Evolutionary conservation across 1,140 invertebrate genomes (phyloP), one percentile per base, ranked within the genome.

Genomic region (Manduca sexta): DNA sequence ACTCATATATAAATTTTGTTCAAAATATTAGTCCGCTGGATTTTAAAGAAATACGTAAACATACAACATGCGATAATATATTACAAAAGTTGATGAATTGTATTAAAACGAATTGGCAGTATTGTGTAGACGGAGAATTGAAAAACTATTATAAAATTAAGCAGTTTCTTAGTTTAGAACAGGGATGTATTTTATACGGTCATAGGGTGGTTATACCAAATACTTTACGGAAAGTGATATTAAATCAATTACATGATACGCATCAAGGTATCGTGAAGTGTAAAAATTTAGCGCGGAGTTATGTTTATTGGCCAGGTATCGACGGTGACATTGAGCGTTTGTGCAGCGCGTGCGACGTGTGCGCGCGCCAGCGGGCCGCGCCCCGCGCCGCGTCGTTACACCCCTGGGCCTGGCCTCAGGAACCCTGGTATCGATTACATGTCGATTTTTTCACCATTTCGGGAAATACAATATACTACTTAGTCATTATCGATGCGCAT

Each of bases 401-500:
- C 33, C 33, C 33, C 3, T 34, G 33, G 33, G 33, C 33, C 3
- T 34, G 33, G 33, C 33, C 33, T 3, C 33, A 34, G 13, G 33
- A n/a, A 34, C 33, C 33, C 11, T 34, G 33, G 33, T 34, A 34
- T 34, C 33, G 33, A 34, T 3, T 34, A 11, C 37, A 46, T 35
- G 17, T 46, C 13, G 43, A 46, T 41, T 52, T 52, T 14, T 43
- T 47, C 12, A 42, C 45, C 5, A 15, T 39, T 1, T 17, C 40
- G 13, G 33, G 16, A 2, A 18, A 15, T n/a, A 37, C 11, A 14
- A 42, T 17, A 15, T 51, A 51, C 3, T 37, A 12, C 30, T 38
- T 50, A 10, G 40, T 44, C 2, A 3, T 50, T 8, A 21, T 51
- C 7, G 49, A 51, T 17, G 18, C 49, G 2, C 49, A 51, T 31